Percentiles rank a stretch among this genome's conserved stretches.
Evolutionary conservation across 2,113 vertebrate genomes (phyloP).

Genomic region (Passer montanus): DNA sequence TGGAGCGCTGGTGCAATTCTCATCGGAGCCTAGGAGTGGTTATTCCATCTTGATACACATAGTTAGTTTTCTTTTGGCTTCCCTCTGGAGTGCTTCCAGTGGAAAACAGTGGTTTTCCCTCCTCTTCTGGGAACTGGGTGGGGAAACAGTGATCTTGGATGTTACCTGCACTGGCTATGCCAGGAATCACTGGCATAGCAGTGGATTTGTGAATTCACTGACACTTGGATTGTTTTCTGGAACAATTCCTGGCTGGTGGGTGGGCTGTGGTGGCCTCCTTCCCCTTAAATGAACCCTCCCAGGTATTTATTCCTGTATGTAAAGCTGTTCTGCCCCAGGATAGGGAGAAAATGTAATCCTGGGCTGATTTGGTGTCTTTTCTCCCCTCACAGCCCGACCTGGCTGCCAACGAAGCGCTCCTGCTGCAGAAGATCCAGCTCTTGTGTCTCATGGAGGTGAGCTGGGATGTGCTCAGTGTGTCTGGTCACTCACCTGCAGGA

Average conservation of each 20-base stretch:
- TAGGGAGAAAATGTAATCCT: rapidly evolving
- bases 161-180: neutral
- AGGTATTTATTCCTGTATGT: neutral
- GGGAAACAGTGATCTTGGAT: neutral
- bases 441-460: slow-evolving; percentile 97
- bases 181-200: rapidly evolving
- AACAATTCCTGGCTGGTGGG: too few relatives aligned
- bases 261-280: neutral
- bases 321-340: neutral
- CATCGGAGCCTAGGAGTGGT: rapidly evolving
- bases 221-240: neutral
- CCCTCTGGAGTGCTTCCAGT: neutral
- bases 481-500: rapidly evolving
- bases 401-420: slow-evolving; percentile 88
- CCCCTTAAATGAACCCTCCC: neutral
- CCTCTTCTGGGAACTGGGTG: neutral
- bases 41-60: rapidly evolving
- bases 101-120: neutral
- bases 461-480: rapidly evolving
- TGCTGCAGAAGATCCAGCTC: slow-evolving; percentile 96
- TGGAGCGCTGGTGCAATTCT: neutral
- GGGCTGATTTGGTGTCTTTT: neutral
- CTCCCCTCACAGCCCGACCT: slow-evolving; percentile 85
- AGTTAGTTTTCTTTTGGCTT: neutral
- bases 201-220: rapidly evolving